Base-by-base conservation (phyloP, 2,888 invertebrate genomes). In the Dexiosoma caninum region DNA sequence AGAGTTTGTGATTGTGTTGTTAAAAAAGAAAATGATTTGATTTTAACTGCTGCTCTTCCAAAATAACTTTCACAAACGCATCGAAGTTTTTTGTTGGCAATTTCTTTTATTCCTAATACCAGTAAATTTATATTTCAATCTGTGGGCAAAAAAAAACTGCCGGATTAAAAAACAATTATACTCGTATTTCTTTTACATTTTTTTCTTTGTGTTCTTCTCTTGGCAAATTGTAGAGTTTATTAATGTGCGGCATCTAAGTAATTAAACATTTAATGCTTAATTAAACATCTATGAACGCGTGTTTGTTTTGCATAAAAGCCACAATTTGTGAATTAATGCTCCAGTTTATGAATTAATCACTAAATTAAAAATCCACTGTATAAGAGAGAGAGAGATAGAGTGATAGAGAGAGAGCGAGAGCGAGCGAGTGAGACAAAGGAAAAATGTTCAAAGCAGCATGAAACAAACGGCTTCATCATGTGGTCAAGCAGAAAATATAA, bases 391-490 rank as follows among this genome's bases (percentile, higher is more conserved):
- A 5, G 27, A 27, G 27, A 27, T 27, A 27, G 6, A 27, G 6
- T n/a, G n/a, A n/a, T n/a, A 32, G n/a, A n/a, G 57, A 44, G 27
- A 51, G 23, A 21, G 44, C n/a, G 53, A 19, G 51, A 59, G 23
- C 0, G 10, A 62, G 21, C 21, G 6, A 27, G 27, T 27, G 27
- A 27, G 27, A 27, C 6, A 27, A 27, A 27, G 6, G 3, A 27
- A 5, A 27, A 27, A 9, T 57, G 30, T 49, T 10, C 27, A 42
- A 78, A 23, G 57, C 64, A 71, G 49, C 57, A 57, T 64, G 23
- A 70, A 70, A 70, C 40, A 70, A 70, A 70, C 40, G 64, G 70
- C 62, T 77, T 64, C 55, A n/a, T n/a, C n/a, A 70, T 78, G 70
- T 71, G 70, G 70, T 64, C 77, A 78, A 51, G 70, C 57, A 64